These are phyloP conservation scores for Dryas iulia DNA, from an alignment of 1,140 invertebrate species.

Conservation along the genomic window DNA sequence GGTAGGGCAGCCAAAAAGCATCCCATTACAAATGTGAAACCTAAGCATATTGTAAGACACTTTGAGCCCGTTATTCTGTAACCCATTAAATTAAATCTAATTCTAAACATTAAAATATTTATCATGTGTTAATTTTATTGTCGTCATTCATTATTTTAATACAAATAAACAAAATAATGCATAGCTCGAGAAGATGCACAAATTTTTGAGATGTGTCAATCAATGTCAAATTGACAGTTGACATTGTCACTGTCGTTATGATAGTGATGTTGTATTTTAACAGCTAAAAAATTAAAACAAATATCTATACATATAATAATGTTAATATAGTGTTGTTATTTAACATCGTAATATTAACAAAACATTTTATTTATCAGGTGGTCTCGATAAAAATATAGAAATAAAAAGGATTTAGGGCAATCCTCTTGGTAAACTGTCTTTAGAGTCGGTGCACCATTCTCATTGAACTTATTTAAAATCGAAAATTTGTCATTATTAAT, in stretches of 20 bases:
- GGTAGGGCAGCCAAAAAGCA: constrained; percentile 68
- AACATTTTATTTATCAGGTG: no score
- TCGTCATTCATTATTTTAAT: constrained; percentile 20
- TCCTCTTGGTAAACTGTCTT: no score
- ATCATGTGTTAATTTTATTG: constrained; percentile 10
- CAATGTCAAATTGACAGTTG: neutral
- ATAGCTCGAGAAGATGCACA: neutral
- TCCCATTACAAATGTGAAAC: constrained; percentile 69
- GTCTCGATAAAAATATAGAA: no score
- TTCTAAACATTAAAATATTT: constrained; percentile 45
- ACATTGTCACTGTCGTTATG: neutral
- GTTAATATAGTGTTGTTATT: no score
- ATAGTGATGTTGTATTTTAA: no score
- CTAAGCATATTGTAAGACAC: constrained; percentile 63
- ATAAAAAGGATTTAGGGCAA: no score
- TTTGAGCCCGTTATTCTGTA: constrained; percentile 57
- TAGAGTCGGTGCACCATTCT: no score
- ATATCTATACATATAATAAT: no score
- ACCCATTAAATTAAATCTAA: constrained; percentile 62
- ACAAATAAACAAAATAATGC: neutral
- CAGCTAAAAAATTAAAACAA: no score
- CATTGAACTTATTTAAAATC: no score
- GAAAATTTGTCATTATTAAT: no score
- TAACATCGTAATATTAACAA: no score
- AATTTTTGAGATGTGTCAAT: neutral